A percentile compares a stretch with the other conserved stretches of the same genome.
Conservation (phyloP, 1,140 invertebrate genomes). For the Anadara kagoshimensis region DNA sequence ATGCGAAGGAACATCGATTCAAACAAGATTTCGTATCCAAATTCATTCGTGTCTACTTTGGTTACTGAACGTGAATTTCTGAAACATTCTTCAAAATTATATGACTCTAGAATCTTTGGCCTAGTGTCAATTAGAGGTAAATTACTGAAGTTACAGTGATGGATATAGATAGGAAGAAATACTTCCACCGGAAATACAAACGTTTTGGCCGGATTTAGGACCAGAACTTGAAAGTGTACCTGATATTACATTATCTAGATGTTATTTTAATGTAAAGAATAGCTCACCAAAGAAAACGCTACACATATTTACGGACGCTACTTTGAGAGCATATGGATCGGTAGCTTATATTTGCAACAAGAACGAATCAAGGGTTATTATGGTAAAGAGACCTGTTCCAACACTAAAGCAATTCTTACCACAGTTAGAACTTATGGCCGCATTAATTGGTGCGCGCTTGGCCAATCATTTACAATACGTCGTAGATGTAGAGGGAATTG, state of each 20-base stretch:
- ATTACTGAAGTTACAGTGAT: background rate
- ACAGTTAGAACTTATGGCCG: slow-evolving; percentile 38
- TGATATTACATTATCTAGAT: background rate
- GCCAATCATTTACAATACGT: slow-evolving; percentile 5
- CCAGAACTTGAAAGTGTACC: background rate
- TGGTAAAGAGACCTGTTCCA: slow-evolving; percentile 25
- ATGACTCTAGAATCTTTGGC: slow-evolving; percentile 6
- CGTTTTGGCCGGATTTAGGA: background rate
- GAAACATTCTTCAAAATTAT: background rate
- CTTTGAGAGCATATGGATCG: background rate
- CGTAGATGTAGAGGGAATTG: background rate
- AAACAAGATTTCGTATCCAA: no score
- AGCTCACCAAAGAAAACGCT: background rate
- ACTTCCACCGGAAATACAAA: background rate
- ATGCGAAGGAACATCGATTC: no score
- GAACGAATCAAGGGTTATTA: slow-evolving; percentile 14
- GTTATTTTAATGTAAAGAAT: background rate
- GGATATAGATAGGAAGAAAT: background rate
- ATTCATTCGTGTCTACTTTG: background rate
- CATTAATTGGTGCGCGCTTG: slow-evolving; percentile 28
- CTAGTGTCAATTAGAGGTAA: background rate
- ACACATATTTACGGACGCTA: background rate
- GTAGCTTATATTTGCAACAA: background rate
- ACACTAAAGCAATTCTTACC: slow-evolving; percentile 22
- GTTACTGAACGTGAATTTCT: background rate